Base-by-base conservation (phyloP, 2,797 vertebrate species). In the Danio albolineatus region DNA sequence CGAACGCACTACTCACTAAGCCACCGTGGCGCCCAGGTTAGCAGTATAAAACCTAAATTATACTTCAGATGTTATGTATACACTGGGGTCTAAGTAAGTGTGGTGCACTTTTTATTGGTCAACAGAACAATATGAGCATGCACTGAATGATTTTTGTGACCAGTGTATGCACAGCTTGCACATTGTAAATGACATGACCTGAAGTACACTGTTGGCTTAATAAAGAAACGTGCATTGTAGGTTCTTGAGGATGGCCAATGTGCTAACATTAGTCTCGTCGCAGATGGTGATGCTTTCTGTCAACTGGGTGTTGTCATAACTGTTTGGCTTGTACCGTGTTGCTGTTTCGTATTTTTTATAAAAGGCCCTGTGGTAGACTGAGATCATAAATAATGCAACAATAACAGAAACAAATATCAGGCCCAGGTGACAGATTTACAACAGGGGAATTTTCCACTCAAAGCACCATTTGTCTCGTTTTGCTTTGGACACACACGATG, bases 371-470 rank as follows among this genome's bases (percentile, higher is more conserved):
- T 60, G 73, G 73, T 73, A 54, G 70, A 69, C 76, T 56, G 60
- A 72, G 56, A 66, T 66, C 43, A 80, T 80, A 85, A 86, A 86
- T 82, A 78, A 83, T 67, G 65, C 60, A 78, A 75, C 78, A 65
- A 81, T 56, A 77, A 79, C 53, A 83, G 71, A 59, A 74, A 72
- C 71, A 83, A 83, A 74, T 69, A 60, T 81, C 44, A 79, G 10
- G 38, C 59, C 71, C 75, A 80, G 64, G 82, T 74, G 82, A 75
- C 56, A 65, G 48, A 82, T 83, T 85, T 81, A 81, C 39, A 72
- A 75, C 17, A 21, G 51, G 62, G 70, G 39, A 61, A 53, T 78
- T 73, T 72, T 71, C 56, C 19, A 2, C 65, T 78, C 79, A 79
- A 81, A 85, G 71, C 65, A 5, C 41, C 8, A 57, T 78, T 81